These are phyloP conservation scores for Euthynnus affinis DNA, from an alignment of 2,797 vertebrate genomes.

Conservation along the genomic window DNA sequence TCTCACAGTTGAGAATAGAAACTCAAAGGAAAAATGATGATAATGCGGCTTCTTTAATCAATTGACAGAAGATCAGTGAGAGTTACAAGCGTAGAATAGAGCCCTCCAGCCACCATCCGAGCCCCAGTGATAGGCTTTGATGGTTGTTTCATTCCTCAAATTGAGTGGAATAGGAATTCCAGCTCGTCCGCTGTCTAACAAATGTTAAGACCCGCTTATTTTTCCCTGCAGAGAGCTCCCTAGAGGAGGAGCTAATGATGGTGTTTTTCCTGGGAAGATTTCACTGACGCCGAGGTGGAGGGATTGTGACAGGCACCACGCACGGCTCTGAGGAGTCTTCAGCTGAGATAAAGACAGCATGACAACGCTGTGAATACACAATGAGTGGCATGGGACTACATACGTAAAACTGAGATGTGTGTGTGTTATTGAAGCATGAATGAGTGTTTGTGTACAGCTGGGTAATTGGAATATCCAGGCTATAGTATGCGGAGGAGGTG, in stretches of 20 bases:
- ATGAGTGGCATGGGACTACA: constrained; percentile 37
- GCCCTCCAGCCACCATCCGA: constrained; percentile 35
- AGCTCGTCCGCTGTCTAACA: constrained; percentile 37
- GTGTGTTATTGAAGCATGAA: constrained; percentile 8
- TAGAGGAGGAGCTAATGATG: constrained; percentile 59
- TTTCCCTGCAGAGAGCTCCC: constrained; percentile 37
- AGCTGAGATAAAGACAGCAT: constrained; percentile 54
- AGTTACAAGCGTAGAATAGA: constrained; percentile 23
- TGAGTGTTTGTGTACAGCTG: constrained; percentile 27
- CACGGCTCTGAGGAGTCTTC: constrained; percentile 41
- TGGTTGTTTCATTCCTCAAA: constrained; percentile 52
- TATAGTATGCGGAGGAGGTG: neutral
- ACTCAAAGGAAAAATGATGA: constrained; percentile 4
- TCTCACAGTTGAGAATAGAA: constrained; percentile 7
- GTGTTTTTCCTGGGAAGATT: constrained; percentile 59
- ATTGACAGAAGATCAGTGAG: constrained; percentile 42
- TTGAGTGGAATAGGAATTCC: constrained; percentile 58
- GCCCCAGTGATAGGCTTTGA: constrained; percentile 47
- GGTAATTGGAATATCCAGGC: constrained; percentile 34
- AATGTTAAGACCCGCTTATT: constrained; percentile 42
- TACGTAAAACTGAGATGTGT: neutral
- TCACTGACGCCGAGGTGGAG: constrained; percentile 56
- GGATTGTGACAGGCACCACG: constrained; percentile 55
- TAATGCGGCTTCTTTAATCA: constrained; percentile 57
- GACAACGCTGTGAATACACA: constrained; percentile 35